phyloP scores from a whole-genome alignment of 2,888 invertebrate species.

The Zootermopsis nevadensis region DNA sequence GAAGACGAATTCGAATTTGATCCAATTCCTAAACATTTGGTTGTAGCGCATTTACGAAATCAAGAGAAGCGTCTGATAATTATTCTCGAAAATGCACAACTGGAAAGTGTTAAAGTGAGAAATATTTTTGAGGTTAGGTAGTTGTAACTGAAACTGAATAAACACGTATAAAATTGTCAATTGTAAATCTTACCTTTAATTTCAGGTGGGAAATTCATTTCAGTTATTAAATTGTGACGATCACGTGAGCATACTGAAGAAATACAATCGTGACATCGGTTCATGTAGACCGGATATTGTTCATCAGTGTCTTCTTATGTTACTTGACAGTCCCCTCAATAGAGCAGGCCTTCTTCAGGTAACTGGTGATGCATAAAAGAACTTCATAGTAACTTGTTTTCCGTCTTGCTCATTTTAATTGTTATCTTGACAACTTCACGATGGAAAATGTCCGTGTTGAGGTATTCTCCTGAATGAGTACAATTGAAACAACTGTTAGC shows the following conservation, averaged over 20 bases:
- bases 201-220: conserved; percentile 86
- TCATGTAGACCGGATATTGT: conserved; percentile 96
- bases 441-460: no score
- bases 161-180: background rate
- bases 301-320: conserved; percentile 97
- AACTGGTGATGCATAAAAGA: conserved; percentile 5
- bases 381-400: no score
- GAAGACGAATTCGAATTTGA: conserved; percentile 82
- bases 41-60: conserved; percentile 80
- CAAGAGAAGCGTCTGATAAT: conserved; percentile 93
- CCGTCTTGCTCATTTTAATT: no score
- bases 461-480: no score
- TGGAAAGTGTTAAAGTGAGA: conserved; percentile 94
- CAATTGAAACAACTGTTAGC: no score
- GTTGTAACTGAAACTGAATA: background rate
- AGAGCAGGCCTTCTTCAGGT: conserved; percentile 93
- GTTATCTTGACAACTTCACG: no score
- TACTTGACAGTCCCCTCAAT: conserved; percentile 97
- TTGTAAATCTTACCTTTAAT: conserved; percentile 50
- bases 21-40: conserved; percentile 80
- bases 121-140: background rate
- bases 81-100: conserved; percentile 91
- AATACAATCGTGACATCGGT: conserved; percentile 87
- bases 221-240: conserved; percentile 95
- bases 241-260: conserved; percentile 85